phyloP scores from a whole-genome alignment of 2,888 invertebrate species.

The Oxystoma pomonae region DNA sequence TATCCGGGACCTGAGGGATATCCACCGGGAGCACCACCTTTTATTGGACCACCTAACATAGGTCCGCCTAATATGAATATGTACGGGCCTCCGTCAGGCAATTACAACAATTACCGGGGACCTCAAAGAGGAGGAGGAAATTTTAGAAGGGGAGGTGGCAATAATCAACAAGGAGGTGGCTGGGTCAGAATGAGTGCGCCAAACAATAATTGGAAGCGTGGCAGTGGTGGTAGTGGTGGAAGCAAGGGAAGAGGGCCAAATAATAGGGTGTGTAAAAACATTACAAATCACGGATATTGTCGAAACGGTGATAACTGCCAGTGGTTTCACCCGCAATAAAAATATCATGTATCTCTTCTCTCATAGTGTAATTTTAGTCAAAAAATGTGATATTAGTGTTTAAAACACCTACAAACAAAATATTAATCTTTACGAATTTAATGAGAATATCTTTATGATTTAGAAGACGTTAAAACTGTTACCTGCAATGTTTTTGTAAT shows the following conservation, averaged over 20 bases:
- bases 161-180: conserved; percentile 49
- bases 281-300: conserved; percentile 76
- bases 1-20: conserved; percentile 31
- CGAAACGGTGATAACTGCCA: conserved; percentile 77
- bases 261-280: conserved; percentile 67
- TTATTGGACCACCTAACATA: conserved; percentile 30
- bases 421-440: too few species aligned
- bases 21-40: conserved; percentile 18
- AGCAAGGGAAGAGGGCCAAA: conserved; percentile 45
- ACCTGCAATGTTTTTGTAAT: too few species aligned
- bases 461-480: too few species aligned
- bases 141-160: conserved; percentile 36
- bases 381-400: background rate
- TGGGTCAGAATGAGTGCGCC: conserved; percentile 48
- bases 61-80: conserved; percentile 24
- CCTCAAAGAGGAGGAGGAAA: conserved; percentile 30
- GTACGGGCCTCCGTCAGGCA: conserved; percentile 37
- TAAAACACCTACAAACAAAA: too few species aligned
- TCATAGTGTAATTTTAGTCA: background rate
- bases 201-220: conserved; percentile 50
- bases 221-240: conserved; percentile 47
- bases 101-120: conserved; percentile 43
- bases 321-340: conserved; percentile 65
- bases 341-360: background rate
- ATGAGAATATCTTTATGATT: too few species aligned